Evolutionary conservation across 64 coral and sea anemone genomes (phyloP).

Genomic region (Dendronephthya gigantea): DNA sequence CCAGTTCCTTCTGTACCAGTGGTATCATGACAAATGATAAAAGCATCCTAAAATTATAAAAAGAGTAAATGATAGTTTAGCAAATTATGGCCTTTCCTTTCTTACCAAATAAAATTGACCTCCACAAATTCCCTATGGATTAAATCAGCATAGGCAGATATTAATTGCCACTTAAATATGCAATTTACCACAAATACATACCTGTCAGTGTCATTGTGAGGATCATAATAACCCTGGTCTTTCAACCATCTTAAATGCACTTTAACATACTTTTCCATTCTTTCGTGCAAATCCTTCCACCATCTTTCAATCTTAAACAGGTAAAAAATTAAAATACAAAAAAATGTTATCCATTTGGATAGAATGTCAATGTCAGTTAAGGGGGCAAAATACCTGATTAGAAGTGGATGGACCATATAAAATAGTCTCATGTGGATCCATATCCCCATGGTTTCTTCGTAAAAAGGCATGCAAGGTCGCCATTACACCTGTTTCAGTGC

Average conservation of each 20-base stretch:
- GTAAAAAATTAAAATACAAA: too few relatives aligned
- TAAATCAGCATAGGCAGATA: too few relatives aligned
- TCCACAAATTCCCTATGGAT: too few relatives aligned
- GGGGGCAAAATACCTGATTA: neutral
- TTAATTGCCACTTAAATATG: neutral
- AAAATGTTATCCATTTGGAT: too few relatives aligned
- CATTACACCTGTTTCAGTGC: neutral
- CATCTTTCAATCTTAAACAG: neutral
- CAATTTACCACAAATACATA: neutral
- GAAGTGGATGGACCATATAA: neutral
- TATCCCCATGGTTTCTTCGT: neutral
- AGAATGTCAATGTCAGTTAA: neutral
- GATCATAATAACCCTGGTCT: neutral
- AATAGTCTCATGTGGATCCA: neutral
- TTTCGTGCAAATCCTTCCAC: neutral
- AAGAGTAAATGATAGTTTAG: neutral
- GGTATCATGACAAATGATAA: neutral
- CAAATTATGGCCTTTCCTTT: neutral
- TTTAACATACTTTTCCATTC: neutral
- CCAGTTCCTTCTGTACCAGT: neutral
- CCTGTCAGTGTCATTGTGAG: neutral
- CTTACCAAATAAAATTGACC: too few relatives aligned
- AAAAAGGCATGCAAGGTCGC: neutral
- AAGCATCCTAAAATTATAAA: neutral
- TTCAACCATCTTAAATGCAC: neutral